Conservation (phyloP, 2,888 invertebrate species). For the Cyclophora punctaria region DNA sequence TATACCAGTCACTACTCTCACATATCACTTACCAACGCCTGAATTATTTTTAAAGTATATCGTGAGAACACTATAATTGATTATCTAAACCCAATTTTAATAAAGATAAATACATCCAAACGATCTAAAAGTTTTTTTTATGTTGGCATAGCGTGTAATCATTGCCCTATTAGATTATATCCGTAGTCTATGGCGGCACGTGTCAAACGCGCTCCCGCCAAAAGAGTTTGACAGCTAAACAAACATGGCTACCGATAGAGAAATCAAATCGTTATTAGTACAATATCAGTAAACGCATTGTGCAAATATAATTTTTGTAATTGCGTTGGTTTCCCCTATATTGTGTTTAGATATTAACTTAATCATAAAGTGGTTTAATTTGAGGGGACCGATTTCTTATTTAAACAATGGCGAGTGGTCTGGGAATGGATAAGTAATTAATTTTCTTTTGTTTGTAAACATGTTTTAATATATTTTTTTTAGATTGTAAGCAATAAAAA, state of each 20-base stretch:
- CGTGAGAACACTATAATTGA: slow-evolving; percentile 28
- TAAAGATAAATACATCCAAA: slow-evolving; percentile 35
- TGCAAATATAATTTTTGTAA: slow-evolving; percentile 68
- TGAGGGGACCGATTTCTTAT: slow-evolving; percentile 38
- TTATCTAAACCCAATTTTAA: slow-evolving; percentile 33
- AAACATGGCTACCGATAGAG: slow-evolving; percentile 63
- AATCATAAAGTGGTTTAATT: slow-evolving; percentile 29
- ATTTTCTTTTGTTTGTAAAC: no score
- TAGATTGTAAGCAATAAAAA: no score
- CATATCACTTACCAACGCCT: no score
- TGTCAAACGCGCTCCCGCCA: slow-evolving; percentile 46
- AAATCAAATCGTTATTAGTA: slow-evolving; percentile 68
- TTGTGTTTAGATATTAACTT: slow-evolving; percentile 36
- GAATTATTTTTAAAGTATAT: neutral
- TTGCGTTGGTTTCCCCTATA: slow-evolving; percentile 49
- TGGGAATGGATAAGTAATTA: slow-evolving; percentile 16
- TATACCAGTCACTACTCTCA: no score
- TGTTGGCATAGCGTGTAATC: slow-evolving; percentile 30
- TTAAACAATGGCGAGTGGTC: slow-evolving; percentile 25
- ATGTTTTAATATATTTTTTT: no score
- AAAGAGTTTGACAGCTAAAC: slow-evolving; percentile 61
- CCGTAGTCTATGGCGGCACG: slow-evolving; percentile 45
- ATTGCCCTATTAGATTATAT: slow-evolving; percentile 55
- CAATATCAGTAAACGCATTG: slow-evolving; percentile 57
- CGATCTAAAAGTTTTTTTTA: slow-evolving; percentile 26